Base-by-base conservation (phyloP, 2,113 vertebrate genomes). In the Lophius piscatorius region DNA sequence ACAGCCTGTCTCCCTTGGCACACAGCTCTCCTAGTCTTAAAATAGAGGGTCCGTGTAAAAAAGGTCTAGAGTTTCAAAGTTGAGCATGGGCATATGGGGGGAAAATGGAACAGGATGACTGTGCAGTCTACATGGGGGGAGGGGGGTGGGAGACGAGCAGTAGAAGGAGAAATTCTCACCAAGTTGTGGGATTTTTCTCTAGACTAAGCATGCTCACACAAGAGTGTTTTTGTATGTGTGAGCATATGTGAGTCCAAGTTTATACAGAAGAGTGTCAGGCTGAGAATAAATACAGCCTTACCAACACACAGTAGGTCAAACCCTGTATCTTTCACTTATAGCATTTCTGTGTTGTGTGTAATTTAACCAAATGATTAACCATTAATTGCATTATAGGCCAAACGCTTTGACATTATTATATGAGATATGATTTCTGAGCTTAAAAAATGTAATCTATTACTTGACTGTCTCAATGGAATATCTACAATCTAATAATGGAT, bases 31-130 rank as follows among this genome's bases (percentile, higher is more conserved):
- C 31, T 35, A 8, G 61, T 82, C 75, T 70, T 65, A 82, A 90
- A 88, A 90, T 87, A 90, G 78, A 65, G 63, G 67, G 55, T 60
- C 61, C 58, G 58, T 51, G 70, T 64, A 72, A 74, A 77, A n/a
- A 70, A 75, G 68, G 68, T 59, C 66, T 78, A 52, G 52, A 81
- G 81, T 83, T 84, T 69, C 74, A 70, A 63, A 75, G 63, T 70
- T 82, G 78, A 84, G 75, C 50, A 54, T 9, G n/a, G 51, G 65
- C 47, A 64, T 54, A 21, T 22, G 54, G 44, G 21, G 36, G 8
- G 9, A 28, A 56, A 61, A 63, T 46, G 4, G 46, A 60, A 47
- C 33, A 34, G 44, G 68, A 68, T 82, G 80, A 85, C 78, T 76
- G 36, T 60, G 63, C 70, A 75, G 61, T 80, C 52, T 81, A 56